Conservation (phyloP, 2,113 vertebrate species). For the Baryphthengus martii region DNA sequence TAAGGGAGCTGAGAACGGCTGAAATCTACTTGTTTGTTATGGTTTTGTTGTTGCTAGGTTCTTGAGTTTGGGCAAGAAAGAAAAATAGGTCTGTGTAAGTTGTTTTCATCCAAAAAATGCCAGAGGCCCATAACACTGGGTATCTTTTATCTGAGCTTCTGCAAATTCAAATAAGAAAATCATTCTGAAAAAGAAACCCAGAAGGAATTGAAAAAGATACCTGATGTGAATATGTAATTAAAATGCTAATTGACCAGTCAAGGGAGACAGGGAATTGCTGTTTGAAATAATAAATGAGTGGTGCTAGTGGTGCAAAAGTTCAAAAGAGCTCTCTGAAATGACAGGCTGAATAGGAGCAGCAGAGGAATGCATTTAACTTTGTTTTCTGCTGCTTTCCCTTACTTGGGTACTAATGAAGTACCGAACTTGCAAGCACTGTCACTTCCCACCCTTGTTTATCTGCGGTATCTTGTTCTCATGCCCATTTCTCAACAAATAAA, state of each 20-base stretch:
- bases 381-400: neutral
- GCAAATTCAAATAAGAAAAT: neutral
- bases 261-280: neutral
- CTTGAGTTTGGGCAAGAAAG: neutral
- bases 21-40: neutral
- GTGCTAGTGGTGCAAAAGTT: neutral
- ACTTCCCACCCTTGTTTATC: neutral
- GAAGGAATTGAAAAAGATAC: neutral
- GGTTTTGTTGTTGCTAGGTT: neutral
- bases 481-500: neutral
- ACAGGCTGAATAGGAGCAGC: neutral
- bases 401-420: constrained; percentile 48
- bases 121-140: neutral
- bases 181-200: neutral
- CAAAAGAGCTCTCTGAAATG: neutral
- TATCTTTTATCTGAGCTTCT: neutral
- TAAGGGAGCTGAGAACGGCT: neutral
- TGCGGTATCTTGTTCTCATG: neutral
- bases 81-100: neutral
- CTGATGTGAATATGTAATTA: neutral
- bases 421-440: neutral
- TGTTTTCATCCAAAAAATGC: neutral
- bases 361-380: neutral
- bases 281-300: neutral
- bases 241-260: neutral